Evolutionary conservation across 2,888 invertebrate genomes (phyloP).

Genomic region (Gerris lacustris): DNA sequence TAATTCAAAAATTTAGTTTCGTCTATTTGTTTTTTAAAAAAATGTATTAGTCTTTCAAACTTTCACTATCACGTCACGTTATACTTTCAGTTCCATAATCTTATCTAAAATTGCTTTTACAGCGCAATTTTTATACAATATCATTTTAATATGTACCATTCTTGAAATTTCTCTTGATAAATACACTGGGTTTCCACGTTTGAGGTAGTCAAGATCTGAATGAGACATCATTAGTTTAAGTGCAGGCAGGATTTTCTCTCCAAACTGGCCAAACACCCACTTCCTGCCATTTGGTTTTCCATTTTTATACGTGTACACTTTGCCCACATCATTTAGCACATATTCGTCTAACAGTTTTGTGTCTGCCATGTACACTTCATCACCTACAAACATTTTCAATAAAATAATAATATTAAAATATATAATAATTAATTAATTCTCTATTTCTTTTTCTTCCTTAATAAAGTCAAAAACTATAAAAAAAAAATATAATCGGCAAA

Average conservation of each 20-base stretch:
- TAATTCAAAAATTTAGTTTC: too few relatives aligned
- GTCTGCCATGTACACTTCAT: slow-evolving; percentile 63
- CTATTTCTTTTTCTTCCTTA: too few relatives aligned
- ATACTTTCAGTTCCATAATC: too few relatives aligned
- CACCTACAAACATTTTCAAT: slow-evolving; percentile 43
- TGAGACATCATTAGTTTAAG: slow-evolving; percentile 57
- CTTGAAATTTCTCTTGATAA: slow-evolving; percentile 58
- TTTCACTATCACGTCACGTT: too few relatives aligned
- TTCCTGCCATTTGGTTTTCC: slow-evolving; percentile 60
- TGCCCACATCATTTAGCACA: slow-evolving; percentile 67
- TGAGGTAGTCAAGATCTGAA: slow-evolving; percentile 47
- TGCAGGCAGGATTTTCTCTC: slow-evolving; percentile 55
- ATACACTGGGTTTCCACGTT: slow-evolving; percentile 57
- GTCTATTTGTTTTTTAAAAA: too few relatives aligned
- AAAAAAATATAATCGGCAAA: too few relatives aligned
- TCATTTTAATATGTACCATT: slow-evolving; percentile 40
- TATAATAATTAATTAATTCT: too few relatives aligned
- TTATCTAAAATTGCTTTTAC: too few relatives aligned
- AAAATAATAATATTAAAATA: too few relatives aligned
- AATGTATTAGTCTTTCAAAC: too few relatives aligned
- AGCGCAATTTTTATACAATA: too few relatives aligned
- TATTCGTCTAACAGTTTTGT: slow-evolving; percentile 59
- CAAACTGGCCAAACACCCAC: slow-evolving; percentile 76
- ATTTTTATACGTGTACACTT: slow-evolving; percentile 51
- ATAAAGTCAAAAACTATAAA: too few relatives aligned